Evolutionary conservation across 2,797 vertebrate species (phyloP), one percentile per base, ranked within the genome.

Genomic region (Orientallactaga sibirica): DNA sequence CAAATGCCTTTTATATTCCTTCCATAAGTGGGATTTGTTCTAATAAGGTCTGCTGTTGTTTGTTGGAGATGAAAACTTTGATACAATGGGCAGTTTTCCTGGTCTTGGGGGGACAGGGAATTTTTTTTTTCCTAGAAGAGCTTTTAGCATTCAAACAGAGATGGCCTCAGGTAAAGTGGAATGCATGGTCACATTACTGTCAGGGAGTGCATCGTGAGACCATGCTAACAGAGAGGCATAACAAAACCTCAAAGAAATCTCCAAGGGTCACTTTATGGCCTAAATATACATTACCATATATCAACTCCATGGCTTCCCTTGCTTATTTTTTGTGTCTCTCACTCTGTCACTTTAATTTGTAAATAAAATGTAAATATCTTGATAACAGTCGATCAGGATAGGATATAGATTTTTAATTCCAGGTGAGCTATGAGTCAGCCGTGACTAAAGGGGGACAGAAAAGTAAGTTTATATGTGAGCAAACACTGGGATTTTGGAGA

Each of bases 281-380:
- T 58, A 86, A 4, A 1, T n/a, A 68, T 24, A 29, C 27, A 16
- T 64, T 66, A 25, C 41, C 14, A 12, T 33, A 27, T 29, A 58
- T 22, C 33, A 76, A 67, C 18, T 71, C 19, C 58, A 73, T 55
- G 43, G 9, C 43, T 92, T 77, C 20, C 5, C 9, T 52, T 61
- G 8, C 20, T 89, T 86, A 87, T 24, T 88, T 43, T 92, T 90
- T 93, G 16, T 85, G 89, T 90, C 75, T 88, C 11, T 67, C 80
- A 25, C 64, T 92, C n/a, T 10, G 62, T 55, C 75, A 86, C 2
- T 85, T 95, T 6, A 76, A 19, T 67, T 88, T 25, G 14, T 71
- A 80, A 80, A 58, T 91, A 92, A 85, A 84, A 93, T 83, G 66
- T 82, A 86, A 78, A 62, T n/a, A 71, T 76, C 33, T 52, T 66